Evolutionary conservation across 2,888 invertebrate species (phyloP).

Genomic region (Andrena dorsata): DNA sequence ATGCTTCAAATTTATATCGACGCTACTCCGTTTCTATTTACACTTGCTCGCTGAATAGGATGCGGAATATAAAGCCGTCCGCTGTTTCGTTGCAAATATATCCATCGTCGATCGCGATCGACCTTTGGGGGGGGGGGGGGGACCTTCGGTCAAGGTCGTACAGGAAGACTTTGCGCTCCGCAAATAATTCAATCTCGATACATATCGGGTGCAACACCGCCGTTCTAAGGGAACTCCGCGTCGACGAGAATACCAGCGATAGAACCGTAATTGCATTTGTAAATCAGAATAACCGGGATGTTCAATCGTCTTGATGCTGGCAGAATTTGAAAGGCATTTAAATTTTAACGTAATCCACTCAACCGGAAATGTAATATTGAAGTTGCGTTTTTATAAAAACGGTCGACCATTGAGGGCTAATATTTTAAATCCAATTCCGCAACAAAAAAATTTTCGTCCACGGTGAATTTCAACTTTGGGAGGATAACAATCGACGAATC

Average conservation of each 20-base stretch:
- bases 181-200: slow-evolving; percentile 68
- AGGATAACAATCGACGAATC: neutral
- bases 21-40: slow-evolving; percentile 70
- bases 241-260: slow-evolving; percentile 37
- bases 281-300: neutral
- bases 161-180: slow-evolving; percentile 72
- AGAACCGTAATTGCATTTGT: neutral
- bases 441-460: too few relatives aligned
- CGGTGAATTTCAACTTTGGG: neutral
- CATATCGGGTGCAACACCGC: slow-evolving; percentile 28
- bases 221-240: neutral
- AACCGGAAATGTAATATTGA: too few relatives aligned
- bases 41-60: slow-evolving; percentile 77
- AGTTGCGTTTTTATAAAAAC: too few relatives aligned
- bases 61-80: slow-evolving; percentile 75
- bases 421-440: too few relatives aligned
- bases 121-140: slow-evolving; percentile 9
- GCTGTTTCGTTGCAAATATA: slow-evolving; percentile 76
- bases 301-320: neutral
- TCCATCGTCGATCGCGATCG: slow-evolving; percentile 47
- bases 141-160: slow-evolving; percentile 5
- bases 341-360: too few relatives aligned
- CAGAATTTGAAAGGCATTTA: too few relatives aligned
- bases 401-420: too few relatives aligned
- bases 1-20: slow-evolving; percentile 75